Percentiles rank a stretch among this genome's conserved stretches.
These are phyloP conservation scores for Saccopteryx bilineata DNA, from an alignment of 2,113 vertebrate genomes.

Conservation along the genomic window DNA sequence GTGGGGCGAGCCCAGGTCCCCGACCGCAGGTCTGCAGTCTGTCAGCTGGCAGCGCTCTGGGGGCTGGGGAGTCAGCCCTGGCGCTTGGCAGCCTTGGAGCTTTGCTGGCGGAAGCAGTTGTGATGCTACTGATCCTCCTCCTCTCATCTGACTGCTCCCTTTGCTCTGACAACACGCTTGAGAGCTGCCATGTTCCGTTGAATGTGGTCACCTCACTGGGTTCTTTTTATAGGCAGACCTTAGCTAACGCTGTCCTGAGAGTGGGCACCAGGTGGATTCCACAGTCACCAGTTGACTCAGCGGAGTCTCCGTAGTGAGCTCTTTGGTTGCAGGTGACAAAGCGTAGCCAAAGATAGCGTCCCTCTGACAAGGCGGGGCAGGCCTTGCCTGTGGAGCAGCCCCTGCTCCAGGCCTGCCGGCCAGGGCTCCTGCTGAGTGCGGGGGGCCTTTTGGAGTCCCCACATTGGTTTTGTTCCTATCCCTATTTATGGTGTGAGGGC, in stretches of 20 bases:
- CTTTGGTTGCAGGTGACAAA: not conserved
- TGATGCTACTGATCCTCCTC: not conserved
- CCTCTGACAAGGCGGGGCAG: not conserved
- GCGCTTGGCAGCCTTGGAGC: constrained; percentile 86
- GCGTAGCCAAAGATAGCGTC: not conserved
- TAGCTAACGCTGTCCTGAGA: too few relatives aligned
- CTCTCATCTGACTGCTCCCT: not conserved
- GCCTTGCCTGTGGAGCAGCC: not conserved
- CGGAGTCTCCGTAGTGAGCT: not conserved
- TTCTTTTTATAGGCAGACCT: not conserved
- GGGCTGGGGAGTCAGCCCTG: not conserved
- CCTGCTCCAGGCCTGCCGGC: not conserved
- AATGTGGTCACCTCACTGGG: not conserved
- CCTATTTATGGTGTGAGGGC: not conserved
- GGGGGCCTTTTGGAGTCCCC: not conserved
- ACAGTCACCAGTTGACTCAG: not conserved
- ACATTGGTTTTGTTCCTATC: too few relatives aligned
- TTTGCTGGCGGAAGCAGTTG: not conserved
- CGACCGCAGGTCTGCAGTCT: not conserved
- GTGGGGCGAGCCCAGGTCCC: not conserved
- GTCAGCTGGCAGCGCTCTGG: not conserved
- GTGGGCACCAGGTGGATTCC: too few relatives aligned
- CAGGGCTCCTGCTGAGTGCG: too few relatives aligned
- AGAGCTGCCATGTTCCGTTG: not conserved
- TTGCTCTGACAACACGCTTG: not conserved